Conservation (phyloP, 2,888 invertebrate genomes). For the Rhimphoctona megacephalus region DNA sequence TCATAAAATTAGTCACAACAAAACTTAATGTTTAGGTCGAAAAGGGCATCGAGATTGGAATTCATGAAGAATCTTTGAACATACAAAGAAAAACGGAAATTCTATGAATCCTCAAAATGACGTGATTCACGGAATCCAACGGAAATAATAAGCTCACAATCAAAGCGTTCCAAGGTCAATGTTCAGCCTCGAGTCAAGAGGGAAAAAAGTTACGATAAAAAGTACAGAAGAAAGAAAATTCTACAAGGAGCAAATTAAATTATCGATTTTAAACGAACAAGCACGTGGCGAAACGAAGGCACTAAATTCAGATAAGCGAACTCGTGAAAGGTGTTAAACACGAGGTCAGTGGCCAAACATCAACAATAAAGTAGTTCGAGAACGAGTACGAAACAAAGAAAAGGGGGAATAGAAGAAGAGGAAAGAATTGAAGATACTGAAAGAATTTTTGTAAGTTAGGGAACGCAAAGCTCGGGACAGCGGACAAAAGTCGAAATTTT, state of each 20-base stretch:
- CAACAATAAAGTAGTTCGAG: background rate
- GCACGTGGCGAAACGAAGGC: background rate
- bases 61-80: background rate
- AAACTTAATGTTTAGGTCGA: no score
- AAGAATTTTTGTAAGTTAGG: background rate
- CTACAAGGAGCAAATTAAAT: background rate
- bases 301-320: background rate
- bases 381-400: background rate
- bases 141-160: background rate
- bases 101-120: background rate
- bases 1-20: no score
- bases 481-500: constrained; percentile 3
- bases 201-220: background rate
- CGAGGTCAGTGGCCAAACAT: background rate
- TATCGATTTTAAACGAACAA: background rate
- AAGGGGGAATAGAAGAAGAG: background rate
- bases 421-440: background rate
- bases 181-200: background rate
- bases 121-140: background rate
- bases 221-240: constrained; percentile 5
- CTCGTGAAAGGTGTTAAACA: background rate
- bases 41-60: background rate
- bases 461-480: background rate
- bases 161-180: background rate
- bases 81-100: background rate